Evolutionary conservation across 2,113 vertebrate species (phyloP).

Genomic region (Natator depressus): DNA sequence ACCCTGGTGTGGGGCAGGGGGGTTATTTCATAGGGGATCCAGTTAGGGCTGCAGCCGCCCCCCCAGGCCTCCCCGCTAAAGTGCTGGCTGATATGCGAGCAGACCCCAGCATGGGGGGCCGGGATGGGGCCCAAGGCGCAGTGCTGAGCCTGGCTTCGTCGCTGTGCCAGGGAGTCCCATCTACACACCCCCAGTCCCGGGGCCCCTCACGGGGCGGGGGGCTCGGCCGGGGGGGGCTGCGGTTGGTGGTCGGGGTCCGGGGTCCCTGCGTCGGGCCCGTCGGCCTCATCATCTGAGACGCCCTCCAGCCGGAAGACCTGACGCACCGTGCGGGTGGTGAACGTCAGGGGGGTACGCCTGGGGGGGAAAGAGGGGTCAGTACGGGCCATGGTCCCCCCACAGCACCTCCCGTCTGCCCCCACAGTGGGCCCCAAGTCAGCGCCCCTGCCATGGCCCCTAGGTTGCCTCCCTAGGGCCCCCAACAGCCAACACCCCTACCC

Average conservation of each 20-base stretch:
- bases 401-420: background rate
- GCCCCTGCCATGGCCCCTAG: background rate
- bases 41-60: background rate
- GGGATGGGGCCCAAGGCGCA: background rate
- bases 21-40: background rate
- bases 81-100: background rate
- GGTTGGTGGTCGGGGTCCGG: background rate
- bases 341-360: slow-evolving; percentile 72
- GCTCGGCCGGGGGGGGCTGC: background rate
- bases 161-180: background rate
- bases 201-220: background rate
- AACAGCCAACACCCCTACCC: too few relatives aligned
- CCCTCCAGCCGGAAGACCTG: slow-evolving; percentile 77
- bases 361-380: background rate
- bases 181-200: background rate
- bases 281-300: slow-evolving; percentile 70
- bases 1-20: background rate
- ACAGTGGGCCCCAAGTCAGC: background rate
- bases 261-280: slow-evolving; percentile 20
- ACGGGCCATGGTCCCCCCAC: background rate
- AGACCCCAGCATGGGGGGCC: background rate
- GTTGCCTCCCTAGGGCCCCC: too few relatives aligned
- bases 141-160: background rate
- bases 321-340: slow-evolving; percentile 73
- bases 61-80: background rate